These are phyloP conservation scores for Cotesia typhae DNA, from an alignment of 1,140 invertebrate genomes.

Conservation along the genomic window DNA sequence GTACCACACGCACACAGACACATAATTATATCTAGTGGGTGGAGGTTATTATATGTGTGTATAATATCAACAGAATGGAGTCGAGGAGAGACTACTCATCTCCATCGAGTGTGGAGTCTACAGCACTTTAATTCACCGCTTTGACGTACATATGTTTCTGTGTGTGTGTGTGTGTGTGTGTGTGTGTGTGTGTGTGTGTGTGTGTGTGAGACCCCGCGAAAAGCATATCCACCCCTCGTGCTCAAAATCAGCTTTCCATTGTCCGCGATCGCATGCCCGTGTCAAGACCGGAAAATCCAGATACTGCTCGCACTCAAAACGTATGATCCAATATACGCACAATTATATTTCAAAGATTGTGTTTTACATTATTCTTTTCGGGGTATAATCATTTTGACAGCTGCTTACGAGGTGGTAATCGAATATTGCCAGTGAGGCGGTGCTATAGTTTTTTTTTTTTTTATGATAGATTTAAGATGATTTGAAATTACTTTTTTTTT, in stretches of 20 bases:
- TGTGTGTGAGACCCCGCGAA: slow-evolving; percentile 9
- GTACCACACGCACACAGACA: neutral
- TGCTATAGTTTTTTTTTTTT: neutral
- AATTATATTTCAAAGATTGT: slow-evolving; percentile 18
- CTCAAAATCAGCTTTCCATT: slow-evolving; percentile 16
- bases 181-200: too few species aligned
- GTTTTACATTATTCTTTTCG: neutral
- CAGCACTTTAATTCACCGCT: too few species aligned
- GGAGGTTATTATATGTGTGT: neutral
- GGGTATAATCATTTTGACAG: slow-evolving; percentile 3
- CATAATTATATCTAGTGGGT: neutral
- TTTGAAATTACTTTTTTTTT: too few species aligned
- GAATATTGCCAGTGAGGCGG: neutral
- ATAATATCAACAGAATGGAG: neutral
- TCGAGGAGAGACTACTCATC: too few species aligned
- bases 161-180: too few species aligned
- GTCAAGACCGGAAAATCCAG: slow-evolving; percentile 30
- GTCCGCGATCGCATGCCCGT: slow-evolving; percentile 24
- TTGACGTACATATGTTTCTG: neutral
- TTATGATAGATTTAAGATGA: neutral
- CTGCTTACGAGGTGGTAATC: neutral
- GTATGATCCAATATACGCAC: slow-evolving; percentile 18
- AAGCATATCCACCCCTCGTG: slow-evolving; percentile 26
- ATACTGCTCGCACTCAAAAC: neutral
- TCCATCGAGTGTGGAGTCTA: too few species aligned